Conservation (phyloP, 1,140 invertebrate genomes). For the Pseudomyrmex dendroicus region DNA sequence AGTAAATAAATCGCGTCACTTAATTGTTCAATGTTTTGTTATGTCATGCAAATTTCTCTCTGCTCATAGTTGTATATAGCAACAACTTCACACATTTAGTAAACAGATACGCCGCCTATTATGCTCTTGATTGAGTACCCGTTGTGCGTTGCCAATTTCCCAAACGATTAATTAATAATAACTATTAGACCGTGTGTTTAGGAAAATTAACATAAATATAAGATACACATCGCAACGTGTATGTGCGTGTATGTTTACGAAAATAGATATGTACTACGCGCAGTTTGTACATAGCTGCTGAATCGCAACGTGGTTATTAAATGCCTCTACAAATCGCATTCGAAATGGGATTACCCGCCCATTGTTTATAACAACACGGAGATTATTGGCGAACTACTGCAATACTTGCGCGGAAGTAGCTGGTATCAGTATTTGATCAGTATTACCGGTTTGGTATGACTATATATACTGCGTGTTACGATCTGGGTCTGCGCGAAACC, state of each 20-base stretch:
- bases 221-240: background rate
- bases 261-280: background rate
- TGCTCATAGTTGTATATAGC: no score
- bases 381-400: slow-evolving; percentile 47
- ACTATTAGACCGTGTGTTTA: background rate
- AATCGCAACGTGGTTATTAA: slow-evolving; percentile 52
- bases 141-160: slow-evolving; percentile 30
- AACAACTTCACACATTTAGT: background rate
- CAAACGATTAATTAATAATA: slow-evolving; percentile 34
- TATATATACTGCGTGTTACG: slow-evolving; percentile 32
- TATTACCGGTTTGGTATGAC: slow-evolving; percentile 44
- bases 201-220: background rate
- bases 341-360: slow-evolving; percentile 32
- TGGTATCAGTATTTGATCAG: slow-evolving; percentile 63
- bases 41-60: no score
- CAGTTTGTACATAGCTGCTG: slow-evolving; percentile 3
- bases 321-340: slow-evolving; percentile 5
- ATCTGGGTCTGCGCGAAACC: slow-evolving; percentile 46
- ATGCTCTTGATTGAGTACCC: slow-evolving; percentile 1
- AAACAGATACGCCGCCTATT: slow-evolving; percentile 37
- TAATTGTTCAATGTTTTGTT: no score
- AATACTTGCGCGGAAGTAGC: slow-evolving; percentile 37
- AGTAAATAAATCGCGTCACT: no score
- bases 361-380: slow-evolving; percentile 61
- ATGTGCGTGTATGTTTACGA: no score